These are phyloP conservation scores for Varanus salvator DNA, from an alignment of 2,113 vertebrate genomes.

Conservation along the genomic window DNA sequence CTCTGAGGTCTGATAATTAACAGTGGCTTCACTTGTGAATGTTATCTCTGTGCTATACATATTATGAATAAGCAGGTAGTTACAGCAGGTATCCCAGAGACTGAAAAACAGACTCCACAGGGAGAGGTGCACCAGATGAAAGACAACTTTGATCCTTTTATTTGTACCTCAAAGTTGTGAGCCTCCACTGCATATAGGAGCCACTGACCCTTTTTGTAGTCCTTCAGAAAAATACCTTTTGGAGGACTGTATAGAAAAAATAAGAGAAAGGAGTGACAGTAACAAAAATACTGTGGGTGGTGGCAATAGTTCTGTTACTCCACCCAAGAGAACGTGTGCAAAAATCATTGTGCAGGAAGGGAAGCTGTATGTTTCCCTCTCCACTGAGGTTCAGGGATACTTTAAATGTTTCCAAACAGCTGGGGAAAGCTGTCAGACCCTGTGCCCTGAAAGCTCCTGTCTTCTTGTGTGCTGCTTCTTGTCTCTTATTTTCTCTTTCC, in stretches of 20 bases:
- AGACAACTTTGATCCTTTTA: no score
- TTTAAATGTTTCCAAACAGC: neutral
- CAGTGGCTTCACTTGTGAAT: no score
- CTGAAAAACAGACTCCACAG: no score
- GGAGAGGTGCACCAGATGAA: no score
- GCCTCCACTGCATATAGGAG: neutral
- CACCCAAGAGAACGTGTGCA: no score
- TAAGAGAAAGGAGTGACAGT: neutral
- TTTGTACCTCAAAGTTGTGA: neutral
- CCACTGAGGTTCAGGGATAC: neutral
- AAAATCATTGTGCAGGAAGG: no score
- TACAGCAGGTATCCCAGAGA: no score
- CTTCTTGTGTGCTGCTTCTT: neutral
- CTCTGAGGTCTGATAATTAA: no score
- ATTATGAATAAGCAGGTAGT: no score
- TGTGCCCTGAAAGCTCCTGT: neutral
- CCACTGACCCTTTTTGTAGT: neutral
- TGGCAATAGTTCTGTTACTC: neutral
- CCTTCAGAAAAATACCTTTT: no score
- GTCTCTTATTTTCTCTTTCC: neutral
- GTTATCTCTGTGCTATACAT: no score
- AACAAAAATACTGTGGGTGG: neutral
- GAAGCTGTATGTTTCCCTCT: no score
- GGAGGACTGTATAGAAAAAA: neutral
- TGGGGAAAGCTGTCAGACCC: neutral